Evolutionary conservation across 2,797 vertebrate genomes (phyloP), one percentile per base, ranked within the genome.

Genomic region (Ptychadena robeensis): DNA sequence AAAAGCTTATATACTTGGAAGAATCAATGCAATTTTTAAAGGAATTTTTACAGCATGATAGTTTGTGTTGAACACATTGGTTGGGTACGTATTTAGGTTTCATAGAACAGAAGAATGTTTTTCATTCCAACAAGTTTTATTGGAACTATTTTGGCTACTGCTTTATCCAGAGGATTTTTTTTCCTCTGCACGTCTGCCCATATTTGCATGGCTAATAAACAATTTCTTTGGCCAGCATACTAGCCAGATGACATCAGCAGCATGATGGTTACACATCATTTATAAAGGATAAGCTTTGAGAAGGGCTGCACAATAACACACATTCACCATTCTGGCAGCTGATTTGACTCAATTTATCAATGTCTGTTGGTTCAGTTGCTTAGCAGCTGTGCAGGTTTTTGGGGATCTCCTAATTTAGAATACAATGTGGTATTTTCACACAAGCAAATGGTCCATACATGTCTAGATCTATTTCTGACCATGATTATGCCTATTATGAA

Each of bases 201-300:
- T 70, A 80, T 80, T 68, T 64, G 48, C 32, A 84, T 80, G 82
- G 77, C 53, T 80, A 74, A 84, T 80, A 74, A 80, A 84, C 70
- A 69, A 69, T 79, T 63, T 63, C 8, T 63, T 69, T 80, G 70
- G 77, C 64, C 30, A 61, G 28, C 30, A 61, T 38, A 63, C 66
- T 65, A 57, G 48, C 76, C 77, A 84, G 77, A 84, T 85, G 83
- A 80, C 57, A 85, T 85, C 78, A 85, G 83, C 73, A 70, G 48
- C 78, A 76, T 76, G 67, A 81, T 34, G 65, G 83, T 76, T 85
- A 76, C 83, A 76, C 83, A 85, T 37, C 71, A 85, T 85, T 85
- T 85, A 66, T 64, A 80, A 85, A 61, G 78, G 30, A 85, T 44
- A 80, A 70, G 74, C 40, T 80, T 25, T 34, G 38, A 63, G 61